Base-by-base conservation (phyloP, 2,113 vertebrate genomes). In the Sarotherodon lohbergeri region DNA sequence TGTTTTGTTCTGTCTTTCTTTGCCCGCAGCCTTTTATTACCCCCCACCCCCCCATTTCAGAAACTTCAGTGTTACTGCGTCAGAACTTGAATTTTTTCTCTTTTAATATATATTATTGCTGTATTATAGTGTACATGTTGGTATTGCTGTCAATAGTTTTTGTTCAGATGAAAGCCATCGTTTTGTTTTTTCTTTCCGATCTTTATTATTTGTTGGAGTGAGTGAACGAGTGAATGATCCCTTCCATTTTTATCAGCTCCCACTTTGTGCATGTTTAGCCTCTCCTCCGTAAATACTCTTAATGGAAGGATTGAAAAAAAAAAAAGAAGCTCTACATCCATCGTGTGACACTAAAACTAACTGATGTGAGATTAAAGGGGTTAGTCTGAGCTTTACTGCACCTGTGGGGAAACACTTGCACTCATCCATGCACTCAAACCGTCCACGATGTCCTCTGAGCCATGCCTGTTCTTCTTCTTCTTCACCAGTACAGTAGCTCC, bases 61-160 rank as follows among this genome's bases (percentile, higher is more conserved):
- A 95, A 93, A 95, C 93, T 94, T 97, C 97, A 97, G 97, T 98
- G 97, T 98, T 97, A 98, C 92, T 52, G 78, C 78, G 22, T 91
- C 87, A 97, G 95, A 94, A 97, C 98, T 98, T 98, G 97, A 98
- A 97, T 95, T 95, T 97, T 93, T 91, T 93, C 63, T 68, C 63
- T 68, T 92, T 93, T 93, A 73, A 88, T 86, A 84, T 86, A 89
- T 90, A 86, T 90, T 93, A 85, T 90, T 95, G 86, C 86, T 93
- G 92, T 95, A 86, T 90, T 88, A 86, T 89, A 86, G 63, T 91
- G 82, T 89, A 91, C 81, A 88, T 90, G 32, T 92, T 91, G 92
- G 82, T 91, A 63, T 90, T 93, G 52, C 87, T 88, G 83, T 91
- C 83, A 52, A 84, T 80, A 79, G 54, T 83, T 87, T 89, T 89